phyloP scores from a whole-genome alignment of 2,888 invertebrate genomes.

The Euphydryas editha region DNA sequence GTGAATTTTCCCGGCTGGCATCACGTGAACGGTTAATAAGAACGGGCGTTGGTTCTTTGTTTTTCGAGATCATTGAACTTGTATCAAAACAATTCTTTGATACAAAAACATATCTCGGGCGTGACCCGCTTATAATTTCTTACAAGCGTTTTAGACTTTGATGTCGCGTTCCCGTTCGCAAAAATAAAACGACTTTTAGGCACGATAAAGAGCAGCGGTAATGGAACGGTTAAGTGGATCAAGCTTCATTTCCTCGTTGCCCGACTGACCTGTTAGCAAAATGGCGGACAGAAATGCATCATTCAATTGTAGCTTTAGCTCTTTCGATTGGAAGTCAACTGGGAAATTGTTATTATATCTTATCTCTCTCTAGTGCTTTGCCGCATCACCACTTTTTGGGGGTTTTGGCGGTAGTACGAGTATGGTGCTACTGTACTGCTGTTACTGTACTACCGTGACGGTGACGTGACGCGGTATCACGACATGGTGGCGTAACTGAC shows the following conservation, averaged over 20 bases:
- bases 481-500: too few species aligned
- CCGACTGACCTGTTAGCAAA: slow-evolving; percentile 29
- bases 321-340: slow-evolving; percentile 28
- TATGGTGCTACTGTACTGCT: too few species aligned
- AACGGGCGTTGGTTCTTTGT: slow-evolving; percentile 45
- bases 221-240: slow-evolving; percentile 43
- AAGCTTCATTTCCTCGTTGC: slow-evolving; percentile 39
- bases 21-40: slow-evolving; percentile 41
- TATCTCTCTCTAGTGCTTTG: not conserved
- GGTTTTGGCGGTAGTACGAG: too few species aligned
- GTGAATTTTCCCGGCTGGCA: slow-evolving; percentile 43
- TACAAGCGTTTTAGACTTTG: slow-evolving; percentile 19
- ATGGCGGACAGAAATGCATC: slow-evolving; percentile 23
- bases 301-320: slow-evolving; percentile 31
- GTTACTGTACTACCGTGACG: too few species aligned
- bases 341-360: not conserved
- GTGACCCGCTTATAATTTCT: slow-evolving; percentile 32
- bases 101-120: slow-evolving; percentile 37
- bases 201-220: slow-evolving; percentile 33
- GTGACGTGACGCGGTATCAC: too few species aligned
- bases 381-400: not conserved
- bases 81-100: slow-evolving; percentile 44
- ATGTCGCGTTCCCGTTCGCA: slow-evolving; percentile 16
- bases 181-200: slow-evolving; percentile 24
- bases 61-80: slow-evolving; percentile 52